These are phyloP conservation scores for Lithobates sylvaticus DNA, from an alignment of 2,797 vertebrate species.

Conservation along the genomic window DNA sequence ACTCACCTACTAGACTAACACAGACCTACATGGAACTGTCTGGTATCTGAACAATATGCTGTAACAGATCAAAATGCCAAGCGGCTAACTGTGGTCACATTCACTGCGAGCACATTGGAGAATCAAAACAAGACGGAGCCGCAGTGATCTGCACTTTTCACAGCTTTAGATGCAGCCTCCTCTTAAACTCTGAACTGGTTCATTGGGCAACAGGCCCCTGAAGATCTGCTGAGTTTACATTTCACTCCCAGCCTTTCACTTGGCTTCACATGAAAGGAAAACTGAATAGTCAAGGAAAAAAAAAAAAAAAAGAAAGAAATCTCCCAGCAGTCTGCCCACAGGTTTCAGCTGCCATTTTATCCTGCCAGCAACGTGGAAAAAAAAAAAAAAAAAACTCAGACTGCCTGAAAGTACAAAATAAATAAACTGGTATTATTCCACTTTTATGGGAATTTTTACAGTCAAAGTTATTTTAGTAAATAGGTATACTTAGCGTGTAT, in stretches of 20 bases:
- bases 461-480: slow-evolving; percentile 1
- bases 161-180: slow-evolving; percentile 50
- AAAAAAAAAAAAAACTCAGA: background rate
- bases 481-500: background rate
- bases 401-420: slow-evolving; percentile 53
- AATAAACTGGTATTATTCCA: slow-evolving; percentile 6
- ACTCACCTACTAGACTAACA: background rate
- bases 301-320: slow-evolving; percentile 12
- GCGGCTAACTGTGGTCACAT: slow-evolving; percentile 1
- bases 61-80: background rate
- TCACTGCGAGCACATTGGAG: background rate
- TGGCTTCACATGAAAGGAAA: slow-evolving; percentile 80
- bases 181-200: slow-evolving; percentile 51
- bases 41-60: background rate
- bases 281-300: slow-evolving; percentile 63
- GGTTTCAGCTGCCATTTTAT: slow-evolving; percentile 74
- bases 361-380: slow-evolving; percentile 65
- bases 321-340: slow-evolving; percentile 69
- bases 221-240: slow-evolving; percentile 67
- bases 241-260: slow-evolving; percentile 72
- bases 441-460: background rate
- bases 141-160: background rate
- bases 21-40: background rate
- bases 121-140: background rate
- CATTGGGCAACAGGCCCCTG: slow-evolving; percentile 52